phyloP scores from a whole-genome alignment of 2,113 vertebrate genomes.

The Podarcis raffonei region DNA sequence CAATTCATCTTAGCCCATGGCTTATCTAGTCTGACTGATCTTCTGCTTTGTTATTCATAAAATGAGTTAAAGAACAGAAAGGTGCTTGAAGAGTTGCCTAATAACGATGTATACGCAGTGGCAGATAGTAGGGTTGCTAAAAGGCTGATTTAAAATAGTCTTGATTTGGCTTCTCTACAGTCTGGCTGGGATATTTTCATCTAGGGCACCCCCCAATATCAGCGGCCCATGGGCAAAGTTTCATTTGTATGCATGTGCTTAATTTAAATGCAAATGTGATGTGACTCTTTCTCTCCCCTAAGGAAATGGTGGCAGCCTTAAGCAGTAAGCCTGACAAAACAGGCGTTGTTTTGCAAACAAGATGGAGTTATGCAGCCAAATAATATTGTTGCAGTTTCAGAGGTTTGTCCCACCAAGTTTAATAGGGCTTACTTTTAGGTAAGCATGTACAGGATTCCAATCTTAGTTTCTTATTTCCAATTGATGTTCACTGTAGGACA shows the following conservation, averaged over 20 bases:
- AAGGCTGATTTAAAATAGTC: background rate
- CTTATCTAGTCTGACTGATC: background rate
- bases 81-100: background rate
- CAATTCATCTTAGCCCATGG: background rate
- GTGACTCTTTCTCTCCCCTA: conserved; percentile 1
- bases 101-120: background rate
- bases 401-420: background rate
- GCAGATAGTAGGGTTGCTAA: background rate
- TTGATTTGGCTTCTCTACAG: background rate
- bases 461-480: background rate
- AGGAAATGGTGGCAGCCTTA: background rate
- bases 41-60: background rate
- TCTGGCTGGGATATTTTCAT: background rate
- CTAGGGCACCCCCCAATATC: background rate
- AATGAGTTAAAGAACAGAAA: background rate
- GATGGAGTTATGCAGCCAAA: background rate
- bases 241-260: conserved; percentile 8
- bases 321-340: background rate
- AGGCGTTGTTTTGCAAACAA: background rate
- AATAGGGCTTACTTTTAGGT: background rate
- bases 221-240: background rate
- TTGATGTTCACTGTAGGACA: no score
- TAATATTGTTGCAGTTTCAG: background rate
- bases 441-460: background rate
- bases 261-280: conserved; percentile 9